A percentile compares a stretch with the other conserved stretches of the same genome.
These are phyloP conservation scores for Ispidina picta DNA, from an alignment of 2,797 vertebrate species.

Conservation along the genomic window DNA sequence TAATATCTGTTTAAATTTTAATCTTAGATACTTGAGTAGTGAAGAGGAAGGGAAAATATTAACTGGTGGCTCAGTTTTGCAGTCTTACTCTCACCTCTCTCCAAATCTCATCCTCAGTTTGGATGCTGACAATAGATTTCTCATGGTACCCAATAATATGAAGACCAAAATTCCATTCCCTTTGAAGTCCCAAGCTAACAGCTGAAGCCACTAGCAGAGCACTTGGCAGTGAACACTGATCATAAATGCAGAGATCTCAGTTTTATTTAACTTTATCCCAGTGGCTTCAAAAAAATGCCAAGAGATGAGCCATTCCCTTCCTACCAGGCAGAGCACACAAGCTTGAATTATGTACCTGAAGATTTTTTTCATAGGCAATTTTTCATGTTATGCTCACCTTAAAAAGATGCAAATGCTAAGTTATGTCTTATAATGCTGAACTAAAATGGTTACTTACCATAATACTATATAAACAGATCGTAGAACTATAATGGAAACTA, in stretches of 20 bases:
- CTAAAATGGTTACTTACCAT: conserved; percentile 83
- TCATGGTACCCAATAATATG: not conserved
- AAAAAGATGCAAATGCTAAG: not conserved
- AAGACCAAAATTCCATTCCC: not conserved
- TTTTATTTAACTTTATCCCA: not conserved
- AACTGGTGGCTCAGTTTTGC: not conserved
- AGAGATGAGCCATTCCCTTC: not conserved
- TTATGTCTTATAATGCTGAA: not conserved
- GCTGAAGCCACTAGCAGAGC: not conserved
- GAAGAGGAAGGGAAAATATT: not conserved
- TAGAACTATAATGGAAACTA: conserved; percentile 91
- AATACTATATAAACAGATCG: conserved; percentile 95
- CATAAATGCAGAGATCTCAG: not conserved
- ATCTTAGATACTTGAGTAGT: not conserved
- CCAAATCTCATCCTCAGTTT: not conserved
- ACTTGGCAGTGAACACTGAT: not conserved
- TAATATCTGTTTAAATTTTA: not conserved
- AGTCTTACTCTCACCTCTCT: not conserved
- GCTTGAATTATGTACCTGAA: not conserved
- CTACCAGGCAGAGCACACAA: not conserved
- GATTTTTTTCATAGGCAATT: not conserved
- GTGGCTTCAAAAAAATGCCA: not conserved
- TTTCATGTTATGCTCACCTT: not conserved
- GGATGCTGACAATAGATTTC: not conserved
- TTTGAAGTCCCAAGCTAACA: not conserved